Conservation (phyloP, 2,797 vertebrate species). For the Aplochiton taeniatus region DNA sequence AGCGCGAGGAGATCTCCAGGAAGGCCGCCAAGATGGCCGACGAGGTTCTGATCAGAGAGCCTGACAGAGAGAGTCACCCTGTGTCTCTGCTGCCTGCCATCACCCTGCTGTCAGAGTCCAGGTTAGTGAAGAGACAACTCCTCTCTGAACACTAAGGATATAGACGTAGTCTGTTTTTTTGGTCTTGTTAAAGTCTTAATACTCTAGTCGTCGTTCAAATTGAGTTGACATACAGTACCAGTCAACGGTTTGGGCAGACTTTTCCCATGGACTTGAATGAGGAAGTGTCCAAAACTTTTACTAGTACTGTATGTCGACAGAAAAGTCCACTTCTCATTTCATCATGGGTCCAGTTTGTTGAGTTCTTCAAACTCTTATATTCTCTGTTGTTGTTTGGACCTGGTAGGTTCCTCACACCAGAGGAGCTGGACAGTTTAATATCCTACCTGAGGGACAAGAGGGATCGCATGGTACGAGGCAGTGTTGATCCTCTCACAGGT, state of each 20-base stretch:
- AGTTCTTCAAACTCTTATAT: not conserved
- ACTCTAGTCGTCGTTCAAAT: not conserved
- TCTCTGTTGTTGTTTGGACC: not conserved
- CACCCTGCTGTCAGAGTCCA: slow-evolving; percentile 88
- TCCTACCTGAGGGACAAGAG: slow-evolving; percentile 90
- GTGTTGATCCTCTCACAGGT: slow-evolving; percentile 81
- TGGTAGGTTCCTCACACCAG: slow-evolving; percentile 86
- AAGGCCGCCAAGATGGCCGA: slow-evolving; percentile 98
- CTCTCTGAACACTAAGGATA: too few relatives aligned
- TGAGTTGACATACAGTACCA: too few relatives aligned
- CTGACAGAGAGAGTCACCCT: slow-evolving; percentile 86
- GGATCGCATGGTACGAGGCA: slow-evolving; percentile 79
- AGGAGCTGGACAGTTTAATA: slow-evolving; percentile 89
- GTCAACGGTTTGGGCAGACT: too few relatives aligned
- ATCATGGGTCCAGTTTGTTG: not conserved
- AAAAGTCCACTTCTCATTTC: too few relatives aligned
- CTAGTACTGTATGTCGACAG: too few relatives aligned
- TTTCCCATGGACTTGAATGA: too few relatives aligned
- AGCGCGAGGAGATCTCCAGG: slow-evolving; percentile 89
- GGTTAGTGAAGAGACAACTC: slow-evolving; percentile 42
- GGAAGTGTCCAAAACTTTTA: too few relatives aligned
- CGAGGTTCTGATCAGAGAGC: slow-evolving; percentile 88
- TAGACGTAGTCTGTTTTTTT: not conserved
- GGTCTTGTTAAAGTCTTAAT: not conserved
- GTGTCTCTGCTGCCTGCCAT: slow-evolving; percentile 84